A percentile compares a stretch with the other conserved stretches of the same genome.
Evolutionary conservation across 2,797 vertebrate species (phyloP).

Genomic region (Xenentodon cancila): DNA sequence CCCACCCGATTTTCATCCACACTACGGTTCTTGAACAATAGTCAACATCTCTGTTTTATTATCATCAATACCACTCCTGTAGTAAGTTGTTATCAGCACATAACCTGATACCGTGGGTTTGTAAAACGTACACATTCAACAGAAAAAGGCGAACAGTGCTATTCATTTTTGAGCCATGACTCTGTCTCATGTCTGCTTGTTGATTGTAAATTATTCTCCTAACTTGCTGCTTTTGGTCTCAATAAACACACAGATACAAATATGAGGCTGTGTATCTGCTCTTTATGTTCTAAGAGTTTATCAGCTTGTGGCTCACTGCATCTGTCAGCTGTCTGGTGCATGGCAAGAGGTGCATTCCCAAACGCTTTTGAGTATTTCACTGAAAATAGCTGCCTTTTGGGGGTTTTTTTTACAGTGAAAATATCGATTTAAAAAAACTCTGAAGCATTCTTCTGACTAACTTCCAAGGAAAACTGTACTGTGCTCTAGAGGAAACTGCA

Average conservation of each 20-base stretch:
- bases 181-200: not conserved
- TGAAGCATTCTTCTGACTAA: not conserved
- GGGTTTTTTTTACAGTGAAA: slow-evolving; percentile 2
- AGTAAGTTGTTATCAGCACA: no score
- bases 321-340: not conserved
- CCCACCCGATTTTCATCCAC: no score
- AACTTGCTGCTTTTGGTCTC: slow-evolving; percentile 2
- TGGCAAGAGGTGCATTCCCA: not conserved
- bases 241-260: not conserved
- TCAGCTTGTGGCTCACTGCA: not conserved
- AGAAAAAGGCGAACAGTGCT: no score
- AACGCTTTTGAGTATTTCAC: not conserved
- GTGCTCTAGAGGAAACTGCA: not conserved
- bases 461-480: not conserved
- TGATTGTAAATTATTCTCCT: not conserved
- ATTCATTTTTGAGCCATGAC: not conserved
- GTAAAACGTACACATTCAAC: no score
- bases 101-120: no score
- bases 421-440: not conserved
- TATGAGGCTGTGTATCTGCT: not conserved
- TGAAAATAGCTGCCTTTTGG: slow-evolving; percentile 26
- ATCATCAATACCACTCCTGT: no score
- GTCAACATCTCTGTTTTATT: no score
- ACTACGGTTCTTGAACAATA: no score
- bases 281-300: not conserved